Percentiles rank a stretch among this genome's conserved stretches.
These are phyloP conservation scores for Chloroceryle aenea DNA, from an alignment of 2,113 vertebrate genomes.

Conservation along the genomic window DNA sequence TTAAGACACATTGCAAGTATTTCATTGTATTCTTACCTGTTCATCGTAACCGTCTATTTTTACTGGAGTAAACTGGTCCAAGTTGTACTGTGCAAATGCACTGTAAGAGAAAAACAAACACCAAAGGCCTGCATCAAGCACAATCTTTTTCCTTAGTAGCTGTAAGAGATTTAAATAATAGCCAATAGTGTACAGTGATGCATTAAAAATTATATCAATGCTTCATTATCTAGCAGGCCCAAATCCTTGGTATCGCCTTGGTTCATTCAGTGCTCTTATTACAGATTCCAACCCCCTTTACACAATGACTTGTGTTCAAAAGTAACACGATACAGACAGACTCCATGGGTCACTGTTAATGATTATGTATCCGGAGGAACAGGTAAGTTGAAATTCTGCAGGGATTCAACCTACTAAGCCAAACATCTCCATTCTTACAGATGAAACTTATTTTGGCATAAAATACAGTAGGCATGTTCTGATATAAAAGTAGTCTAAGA, in stretches of 20 bases:
- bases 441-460: neutral
- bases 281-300: neutral
- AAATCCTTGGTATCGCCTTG: neutral
- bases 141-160: neutral
- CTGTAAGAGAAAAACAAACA: constrained; percentile 68
- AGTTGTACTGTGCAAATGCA: constrained; percentile 97
- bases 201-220: neutral
- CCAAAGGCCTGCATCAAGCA: neutral
- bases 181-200: neutral
- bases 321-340: neutral
- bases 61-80: constrained; percentile 98
- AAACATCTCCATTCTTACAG: neutral
- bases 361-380: neutral
- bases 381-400: neutral
- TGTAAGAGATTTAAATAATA: neutral
- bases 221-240: neutral
- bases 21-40: constrained; percentile 81
- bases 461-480: neutral
- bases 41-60: constrained; percentile 94
- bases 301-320: neutral
- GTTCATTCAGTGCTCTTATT: neutral
- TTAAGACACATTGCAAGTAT: neutral
- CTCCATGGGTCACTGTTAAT: no score
- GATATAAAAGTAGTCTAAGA: neutral
- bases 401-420: neutral